Evolutionary conservation across 2,797 vertebrate genomes (phyloP), one percentile per base, ranked within the genome.

Genomic region (Amphiprion clarkii): DNA sequence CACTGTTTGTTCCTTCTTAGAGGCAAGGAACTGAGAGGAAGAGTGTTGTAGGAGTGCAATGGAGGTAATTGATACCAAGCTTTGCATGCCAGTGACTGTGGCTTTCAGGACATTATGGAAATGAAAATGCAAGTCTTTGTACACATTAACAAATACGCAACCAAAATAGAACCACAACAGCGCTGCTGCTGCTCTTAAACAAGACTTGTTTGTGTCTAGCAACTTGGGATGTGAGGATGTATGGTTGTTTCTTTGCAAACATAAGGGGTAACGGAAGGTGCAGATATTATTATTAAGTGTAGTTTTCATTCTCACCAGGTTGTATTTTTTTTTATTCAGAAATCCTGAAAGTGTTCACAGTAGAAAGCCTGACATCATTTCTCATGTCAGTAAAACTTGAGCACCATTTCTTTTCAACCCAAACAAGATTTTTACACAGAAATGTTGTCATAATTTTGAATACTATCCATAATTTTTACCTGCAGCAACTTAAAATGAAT

Each of bases 61-160:
- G 88, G 78, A 80, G 86, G 91, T 95, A 94, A 94, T 93, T 95
- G 93, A 93, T 92, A 90, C 76, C 77, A 71, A 71, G 71, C 78
- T 89, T 90, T 84, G 85, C 82, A 80, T 61, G 46, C 71, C 79
- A 46, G 78, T 55, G 76, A 84, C 76, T 79, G 60, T 56, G 76
- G 79, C 84, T 89, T 90, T 92, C 85, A 92, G 87, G 91, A 91
- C 80, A 88, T 89, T 90, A 89, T 67, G 74, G 83, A 87, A 88
- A 87, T 68, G 76, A 86, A 89, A 92, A 88, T 78, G 71, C 67
- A 74, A 74, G 79, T 74, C 75, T 87, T 72, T 82, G 57, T 82
- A 74, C 70, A 74, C 52, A 81, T 87, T 76, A 88, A 85, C 67
- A 85, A 85, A 85, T 46, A 87, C 59, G 76, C 31, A 68, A 76